Conservation (phyloP, 1,140 invertebrate species). For the Hyles vespertilio region DNA sequence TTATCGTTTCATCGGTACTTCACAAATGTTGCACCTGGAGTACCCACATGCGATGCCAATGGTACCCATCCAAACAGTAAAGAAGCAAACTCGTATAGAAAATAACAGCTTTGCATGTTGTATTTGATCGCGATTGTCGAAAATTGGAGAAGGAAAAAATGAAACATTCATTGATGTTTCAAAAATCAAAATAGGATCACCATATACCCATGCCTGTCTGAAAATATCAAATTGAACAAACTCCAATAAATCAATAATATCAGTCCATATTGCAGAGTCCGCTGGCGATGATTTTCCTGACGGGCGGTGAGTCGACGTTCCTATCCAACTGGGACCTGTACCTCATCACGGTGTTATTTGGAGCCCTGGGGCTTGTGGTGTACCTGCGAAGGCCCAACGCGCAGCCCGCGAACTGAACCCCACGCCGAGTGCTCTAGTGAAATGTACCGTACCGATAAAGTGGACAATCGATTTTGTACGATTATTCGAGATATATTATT, state of each 20-base stretch:
- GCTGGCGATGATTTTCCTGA: conserved; percentile 78
- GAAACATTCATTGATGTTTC: not conserved
- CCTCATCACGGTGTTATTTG: conserved; percentile 88
- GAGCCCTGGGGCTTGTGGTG: conserved; percentile 88
- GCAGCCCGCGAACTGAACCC: conserved; percentile 34
- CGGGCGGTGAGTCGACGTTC: conserved; percentile 81
- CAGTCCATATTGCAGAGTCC: conserved; percentile 78
- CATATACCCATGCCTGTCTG: not conserved
- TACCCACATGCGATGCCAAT: too few relatives aligned
- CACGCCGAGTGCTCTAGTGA: too few relatives aligned
- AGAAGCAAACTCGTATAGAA: too few relatives aligned
- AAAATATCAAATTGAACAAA: not conserved
- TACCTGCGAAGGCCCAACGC: conserved; percentile 84
- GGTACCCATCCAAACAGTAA: too few relatives aligned
- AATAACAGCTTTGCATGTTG: too few relatives aligned
- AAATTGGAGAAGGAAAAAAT: too few relatives aligned
- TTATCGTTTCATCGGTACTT: too few relatives aligned
- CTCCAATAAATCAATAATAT: conserved; percentile 16
- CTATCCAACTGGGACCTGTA: conserved; percentile 96
- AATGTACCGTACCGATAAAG: too few relatives aligned
- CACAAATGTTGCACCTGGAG: too few relatives aligned
- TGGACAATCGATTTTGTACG: too few relatives aligned
- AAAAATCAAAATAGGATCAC: not conserved
- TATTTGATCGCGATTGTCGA: too few relatives aligned
- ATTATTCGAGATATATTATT: too few relatives aligned